These are phyloP conservation scores for Apostichopus japonicus DNA, from an alignment of 35 echinoderm and acorn worm genomes.

Conservation along the genomic window DNA sequence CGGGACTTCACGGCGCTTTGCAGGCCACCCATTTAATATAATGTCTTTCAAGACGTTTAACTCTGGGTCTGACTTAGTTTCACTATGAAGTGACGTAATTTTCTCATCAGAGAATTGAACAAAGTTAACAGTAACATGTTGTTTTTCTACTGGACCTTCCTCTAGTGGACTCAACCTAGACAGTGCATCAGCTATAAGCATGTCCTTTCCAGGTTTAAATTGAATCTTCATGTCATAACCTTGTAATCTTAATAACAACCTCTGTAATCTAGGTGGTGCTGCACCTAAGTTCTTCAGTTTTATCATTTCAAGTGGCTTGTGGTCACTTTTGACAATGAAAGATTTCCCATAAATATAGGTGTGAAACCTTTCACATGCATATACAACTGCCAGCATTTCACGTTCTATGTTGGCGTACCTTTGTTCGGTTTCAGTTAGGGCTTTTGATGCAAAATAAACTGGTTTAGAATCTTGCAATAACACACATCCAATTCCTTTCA, in stretches of 20 bases:
- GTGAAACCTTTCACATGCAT: slow-evolving; percentile 72
- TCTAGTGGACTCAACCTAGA: too few species aligned
- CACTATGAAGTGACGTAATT: neutral
- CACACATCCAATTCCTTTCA: neutral
- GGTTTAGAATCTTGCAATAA: slow-evolving; percentile 32
- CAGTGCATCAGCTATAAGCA: too few species aligned
- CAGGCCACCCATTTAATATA: neutral
- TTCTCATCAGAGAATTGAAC: too few species aligned
- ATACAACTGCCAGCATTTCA: slow-evolving; percentile 67
- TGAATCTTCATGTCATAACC: too few species aligned
- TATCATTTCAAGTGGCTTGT: too few species aligned
- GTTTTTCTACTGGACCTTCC: too few species aligned
- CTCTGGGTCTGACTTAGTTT: slow-evolving; percentile 1
- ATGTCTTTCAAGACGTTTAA: neutral
- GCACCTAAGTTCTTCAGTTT: too few species aligned
- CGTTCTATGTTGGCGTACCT: slow-evolving; percentile 69
- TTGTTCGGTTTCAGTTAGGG: slow-evolving; percentile 54
- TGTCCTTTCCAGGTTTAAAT: too few species aligned
- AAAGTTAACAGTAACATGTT: too few species aligned
- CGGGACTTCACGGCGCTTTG: neutral
- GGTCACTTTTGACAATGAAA: neutral
- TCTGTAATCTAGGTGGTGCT: too few species aligned
- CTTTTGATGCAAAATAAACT: slow-evolving; percentile 55
- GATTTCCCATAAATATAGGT: slow-evolving; percentile 65
- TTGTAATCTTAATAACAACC: too few species aligned